Base-by-base conservation (phyloP, 2,888 invertebrate genomes). In the Diogma glabrata region DNA sequence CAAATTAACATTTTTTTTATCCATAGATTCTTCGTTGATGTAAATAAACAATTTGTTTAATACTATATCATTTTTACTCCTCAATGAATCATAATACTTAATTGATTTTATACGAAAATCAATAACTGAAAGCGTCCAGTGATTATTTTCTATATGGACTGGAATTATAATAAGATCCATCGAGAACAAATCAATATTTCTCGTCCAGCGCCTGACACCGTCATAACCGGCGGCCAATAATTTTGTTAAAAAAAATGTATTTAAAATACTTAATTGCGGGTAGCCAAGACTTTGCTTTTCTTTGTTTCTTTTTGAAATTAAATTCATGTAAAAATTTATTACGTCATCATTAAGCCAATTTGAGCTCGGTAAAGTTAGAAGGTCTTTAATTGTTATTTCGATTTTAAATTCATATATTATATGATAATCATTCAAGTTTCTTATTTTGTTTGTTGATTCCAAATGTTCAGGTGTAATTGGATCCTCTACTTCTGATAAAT, bases 291-390 rank as follows among this genome's bases (percentile, higher is more conserved):
- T 69, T 6, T 77, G 71, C 30, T 71, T 68, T 26, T 17, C 24
- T 53, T 78, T 75, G 7, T 85, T 79, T 50, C 97, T 72, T 59
- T 89, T 85, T 64, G 85, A 87, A 50, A 99, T 71, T 51, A 99
- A 70, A 64, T 90, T 90, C 87, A 97, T 88, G 67, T 97, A 99
- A 69, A 92, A 95, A 68, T 96, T 97, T 38, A 99, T 95, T 0
- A 96, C 82, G 64, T 87, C 87, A 67, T 99, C 97, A 62, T 97
- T 99, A 0, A 99, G 74, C 97, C 97, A 99, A 67, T 87, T 88
- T 2, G 87, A 72, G 0, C 86, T 87, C 0, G 75, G 69, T 17
- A 99, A 69, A 0, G 95, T 94, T 54, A 78, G 75, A 14, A 97
- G 77, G 65, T 97, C 96, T 47, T 80, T 78, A 52, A 90, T 69